Base-by-base conservation (phyloP, 2,797 vertebrate genomes). In the Pseudotriccus pelzelni region DNA sequence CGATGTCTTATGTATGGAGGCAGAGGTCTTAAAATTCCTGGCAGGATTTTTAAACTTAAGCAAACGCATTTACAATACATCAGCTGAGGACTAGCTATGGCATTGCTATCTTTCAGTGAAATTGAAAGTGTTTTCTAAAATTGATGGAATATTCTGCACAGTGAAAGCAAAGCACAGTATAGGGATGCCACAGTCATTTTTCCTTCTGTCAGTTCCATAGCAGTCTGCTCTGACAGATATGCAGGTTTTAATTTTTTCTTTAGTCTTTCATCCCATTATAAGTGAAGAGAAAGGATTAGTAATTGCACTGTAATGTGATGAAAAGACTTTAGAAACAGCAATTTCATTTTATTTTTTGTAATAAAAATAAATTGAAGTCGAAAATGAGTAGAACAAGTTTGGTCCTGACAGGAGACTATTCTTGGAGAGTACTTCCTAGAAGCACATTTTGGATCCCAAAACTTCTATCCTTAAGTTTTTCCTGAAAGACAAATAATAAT, bases 1-100 rank as follows among this genome's bases (percentile, higher is more conserved):
- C 81, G 41, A 74, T 64, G 7, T 64, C 46, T 55, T 83, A 21
- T 55, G 23, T 39, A 52, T 66, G 67, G 73, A 91, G 41, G 39
- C 41, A 94, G 62, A 93, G 10, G 21, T 83, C 75, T 94, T 94
- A 86, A 87, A 89, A 87, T 84, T 90, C 47, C 72, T 92, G 78
- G 27, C 25, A 90, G 50, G 56, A 87, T 86, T 94, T 91, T 86
- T 46, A 83, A 80, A 83, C 28, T 72, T n/a, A 76, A 84, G 46
- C 5, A 69, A 80, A 56, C 9, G 32, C 6, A 43, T 60, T 80
- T 83, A 32, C 36, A 68, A 30, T 76, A 72, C 7, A 21, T 67
- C 63, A 73, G 14, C 20, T 36, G 75, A 44, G 37, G 34, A 41
- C 75, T 73, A 79, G 20, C 34, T 49, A 20, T 66, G 50, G 19